Evolutionary conservation across 1,140 invertebrate species (phyloP), one percentile per base, ranked within the genome.

Genomic region (Leptinotarsa lineolata): DNA sequence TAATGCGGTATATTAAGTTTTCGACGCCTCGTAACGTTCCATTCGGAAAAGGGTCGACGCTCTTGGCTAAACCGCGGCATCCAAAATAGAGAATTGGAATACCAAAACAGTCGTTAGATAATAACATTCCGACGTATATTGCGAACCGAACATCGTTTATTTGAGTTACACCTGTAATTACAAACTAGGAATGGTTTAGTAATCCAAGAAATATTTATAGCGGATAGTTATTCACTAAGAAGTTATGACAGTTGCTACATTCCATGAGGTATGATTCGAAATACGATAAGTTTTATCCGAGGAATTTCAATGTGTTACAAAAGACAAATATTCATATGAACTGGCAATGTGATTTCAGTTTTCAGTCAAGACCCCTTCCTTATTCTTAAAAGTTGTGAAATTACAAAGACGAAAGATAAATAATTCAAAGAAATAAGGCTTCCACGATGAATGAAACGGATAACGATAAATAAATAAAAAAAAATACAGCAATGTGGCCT

Each of bases 51-150:
- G 30, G 30, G 48, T 54, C 48, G 48, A 54, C 48, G 48, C 48
- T 54, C 48, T 8, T 54, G 0, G 15, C 0, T 54, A 54, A 16
- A 54, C 63, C 22, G n/a, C 66, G 66, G 66, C 20, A 68, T 68
- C 45, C 66, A 44, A 68, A 68, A 68, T 68, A 45, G 66, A 68
- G 45, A 39, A 68, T 24, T 68, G 12, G 16, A 44, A 68, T 44
- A 21, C 66, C 45, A 12, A 68, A 68, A 68, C 45, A 48, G 66
- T 45, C 30, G 44, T 68, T 68, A 68, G 66, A 46, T 68, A 68
- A 68, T 39, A 20, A 59, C 30, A 39, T 39, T 54, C n/a, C 48
- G 15, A 54, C 15, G 16, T 54, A 18, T 54, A 54, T 54, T 54
- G 48, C 48, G 16, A 54, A 54, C 48, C 48, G 6, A 54, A 63